Conservation (phyloP, 92 coral and sea anemone genomes). For the Scolanthus callimorphus region DNA sequence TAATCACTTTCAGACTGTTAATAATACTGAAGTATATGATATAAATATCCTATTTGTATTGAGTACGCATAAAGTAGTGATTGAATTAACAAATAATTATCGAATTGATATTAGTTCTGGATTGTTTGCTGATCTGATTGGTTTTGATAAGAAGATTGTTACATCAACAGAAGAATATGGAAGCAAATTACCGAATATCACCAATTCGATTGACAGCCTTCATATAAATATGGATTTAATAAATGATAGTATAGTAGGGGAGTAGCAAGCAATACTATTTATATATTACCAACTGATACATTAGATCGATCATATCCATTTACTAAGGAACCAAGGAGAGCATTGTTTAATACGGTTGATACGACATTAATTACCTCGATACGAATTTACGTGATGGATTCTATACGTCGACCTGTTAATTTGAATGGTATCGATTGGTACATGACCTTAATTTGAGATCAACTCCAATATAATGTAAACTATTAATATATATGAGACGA, state of each 20-base stretch:
- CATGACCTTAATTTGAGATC: conserved; percentile 1
- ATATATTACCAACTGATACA: not conserved
- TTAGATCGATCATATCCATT: not conserved
- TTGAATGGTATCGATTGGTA: not conserved
- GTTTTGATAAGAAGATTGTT: too few species aligned
- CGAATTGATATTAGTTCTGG: too few species aligned
- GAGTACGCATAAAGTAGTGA: too few species aligned
- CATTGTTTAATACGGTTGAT: not conserved
- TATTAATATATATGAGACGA: not conserved
- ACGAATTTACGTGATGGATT: conserved; percentile 15
- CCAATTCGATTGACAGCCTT: too few species aligned
- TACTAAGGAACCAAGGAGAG: not conserved
- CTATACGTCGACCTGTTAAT: conserved; percentile 14
- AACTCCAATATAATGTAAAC: not conserved
- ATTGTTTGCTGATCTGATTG: too few species aligned
- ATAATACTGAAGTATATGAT: too few species aligned
- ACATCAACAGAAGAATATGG: too few species aligned
- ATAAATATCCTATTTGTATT: too few species aligned
- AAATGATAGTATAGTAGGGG: conserved; percentile 18
- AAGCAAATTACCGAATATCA: too few species aligned
- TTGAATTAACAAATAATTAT: too few species aligned
- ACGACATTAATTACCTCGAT: not conserved
- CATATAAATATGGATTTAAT: too few species aligned
- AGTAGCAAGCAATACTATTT: not conserved
- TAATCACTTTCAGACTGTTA: too few species aligned